Conservation (phyloP, 2,888 invertebrate species). For the Gordius sp. region DNA sequence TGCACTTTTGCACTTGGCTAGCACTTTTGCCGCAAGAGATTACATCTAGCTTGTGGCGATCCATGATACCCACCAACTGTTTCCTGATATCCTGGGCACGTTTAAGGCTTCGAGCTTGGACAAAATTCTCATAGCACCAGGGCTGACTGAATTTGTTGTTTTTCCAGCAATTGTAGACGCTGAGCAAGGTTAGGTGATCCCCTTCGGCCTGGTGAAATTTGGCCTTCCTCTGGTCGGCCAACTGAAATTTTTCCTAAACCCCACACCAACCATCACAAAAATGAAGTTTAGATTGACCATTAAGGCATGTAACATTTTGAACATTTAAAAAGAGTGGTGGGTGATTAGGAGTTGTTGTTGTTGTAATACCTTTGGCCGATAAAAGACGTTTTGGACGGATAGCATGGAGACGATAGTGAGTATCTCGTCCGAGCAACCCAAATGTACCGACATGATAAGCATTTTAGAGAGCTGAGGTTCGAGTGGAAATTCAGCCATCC, state of each 20-base stretch:
- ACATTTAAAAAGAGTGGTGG: background rate
- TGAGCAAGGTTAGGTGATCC: slow-evolving; percentile 80
- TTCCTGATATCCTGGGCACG: slow-evolving; percentile 83
- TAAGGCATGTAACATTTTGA: slow-evolving; percentile 11
- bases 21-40: slow-evolving; percentile 84
- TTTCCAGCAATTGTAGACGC: slow-evolving; percentile 96
- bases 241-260: slow-evolving; percentile 57
- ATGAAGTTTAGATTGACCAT: background rate
- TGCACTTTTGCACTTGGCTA: slow-evolving; percentile 78
- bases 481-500: slow-evolving; percentile 93
- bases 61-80: slow-evolving; percentile 43
- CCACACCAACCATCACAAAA: background rate
- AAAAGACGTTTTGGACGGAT: slow-evolving; percentile 93
- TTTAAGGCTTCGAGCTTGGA: slow-evolving; percentile 80
- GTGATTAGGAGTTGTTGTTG: too few species aligned
- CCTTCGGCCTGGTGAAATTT: slow-evolving; percentile 97
- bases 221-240: slow-evolving; percentile 93
- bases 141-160: slow-evolving; percentile 94
- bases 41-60: slow-evolving; percentile 68
- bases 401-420: slow-evolving; percentile 94
- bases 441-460: slow-evolving; percentile 89
- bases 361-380: slow-evolving; percentile 38
- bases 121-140: slow-evolving; percentile 98
- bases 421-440: slow-evolving; percentile 89
- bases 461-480: slow-evolving; percentile 94